These are phyloP conservation scores for Cheirogaleus major DNA, from an alignment of 2,797 vertebrate genomes.

Conservation along the genomic window DNA sequence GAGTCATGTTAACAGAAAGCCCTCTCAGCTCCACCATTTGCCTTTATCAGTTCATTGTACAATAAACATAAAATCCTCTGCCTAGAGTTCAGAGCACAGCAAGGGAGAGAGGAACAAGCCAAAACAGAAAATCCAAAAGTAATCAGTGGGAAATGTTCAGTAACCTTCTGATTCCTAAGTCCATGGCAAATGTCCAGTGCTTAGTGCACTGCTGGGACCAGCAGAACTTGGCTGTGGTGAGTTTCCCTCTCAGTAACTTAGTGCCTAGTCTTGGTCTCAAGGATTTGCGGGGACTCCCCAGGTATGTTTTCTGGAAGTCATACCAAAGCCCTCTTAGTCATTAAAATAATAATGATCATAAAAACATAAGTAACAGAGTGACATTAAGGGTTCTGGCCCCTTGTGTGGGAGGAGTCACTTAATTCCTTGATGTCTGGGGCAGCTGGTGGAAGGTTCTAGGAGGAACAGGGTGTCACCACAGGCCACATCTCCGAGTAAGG, in stretches of 20 bases:
- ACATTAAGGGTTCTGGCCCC: neutral
- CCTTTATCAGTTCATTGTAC: slow-evolving; percentile 9
- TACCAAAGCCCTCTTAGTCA: neutral
- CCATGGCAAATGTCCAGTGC: neutral
- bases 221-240: neutral
- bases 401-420: neutral
- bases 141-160: neutral
- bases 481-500: neutral
- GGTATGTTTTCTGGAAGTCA: neutral
- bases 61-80: slow-evolving; percentile 58
- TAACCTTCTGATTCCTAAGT: neutral
- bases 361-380: neutral
- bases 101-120: slow-evolving; percentile 39
- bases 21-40: neutral
- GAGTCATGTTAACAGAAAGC: slow-evolving; percentile 53
- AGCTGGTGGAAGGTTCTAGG: neutral
- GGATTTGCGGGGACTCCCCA: neutral
- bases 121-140: neutral
- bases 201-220: neutral
- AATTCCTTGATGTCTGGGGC: neutral
- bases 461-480: neutral
- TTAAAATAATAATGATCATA: neutral
- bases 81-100: slow-evolving; percentile 64
- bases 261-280: neutral
- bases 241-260: neutral